These are phyloP conservation scores for Caenorhabditis doughertyi DNA, from an alignment of 2,888 invertebrate species.

Conservation along the genomic window DNA sequence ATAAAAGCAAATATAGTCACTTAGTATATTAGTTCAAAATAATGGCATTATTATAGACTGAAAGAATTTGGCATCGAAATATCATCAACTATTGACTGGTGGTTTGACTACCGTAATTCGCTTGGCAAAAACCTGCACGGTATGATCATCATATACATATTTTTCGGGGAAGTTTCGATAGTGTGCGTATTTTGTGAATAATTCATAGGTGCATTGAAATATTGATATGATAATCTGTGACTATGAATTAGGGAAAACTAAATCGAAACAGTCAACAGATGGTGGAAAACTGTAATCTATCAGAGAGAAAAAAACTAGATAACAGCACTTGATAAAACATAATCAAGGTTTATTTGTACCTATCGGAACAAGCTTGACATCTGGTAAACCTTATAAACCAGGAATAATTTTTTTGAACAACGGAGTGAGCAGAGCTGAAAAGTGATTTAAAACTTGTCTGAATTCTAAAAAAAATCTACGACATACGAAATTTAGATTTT, in stretches of 20 bases:
- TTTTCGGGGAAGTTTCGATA: conserved; percentile 2
- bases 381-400: no score
- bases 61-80: conserved; percentile 1
- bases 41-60: not conserved
- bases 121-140: conserved; percentile 3
- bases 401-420: no score
- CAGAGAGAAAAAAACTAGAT: no score
- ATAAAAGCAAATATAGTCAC: not conserved
- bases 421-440: no score
- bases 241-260: not conserved
- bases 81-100: not conserved
- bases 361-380: no score
- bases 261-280: not conserved
- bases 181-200: not conserved
- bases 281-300: not conserved
- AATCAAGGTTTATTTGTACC: no score
- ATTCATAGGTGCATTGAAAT: conserved; percentile 14
- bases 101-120: not conserved
- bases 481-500: no score
- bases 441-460: no score
- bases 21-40: not conserved
- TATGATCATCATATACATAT: no score
- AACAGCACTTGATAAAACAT: no score
- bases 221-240: conserved; percentile 5
- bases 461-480: no score